A percentile compares a stretch with the other conserved stretches of the same genome.
Evolutionary conservation across 2,113 vertebrate species (phyloP).

Genomic region (Shinisaurus crocodilurus): DNA sequence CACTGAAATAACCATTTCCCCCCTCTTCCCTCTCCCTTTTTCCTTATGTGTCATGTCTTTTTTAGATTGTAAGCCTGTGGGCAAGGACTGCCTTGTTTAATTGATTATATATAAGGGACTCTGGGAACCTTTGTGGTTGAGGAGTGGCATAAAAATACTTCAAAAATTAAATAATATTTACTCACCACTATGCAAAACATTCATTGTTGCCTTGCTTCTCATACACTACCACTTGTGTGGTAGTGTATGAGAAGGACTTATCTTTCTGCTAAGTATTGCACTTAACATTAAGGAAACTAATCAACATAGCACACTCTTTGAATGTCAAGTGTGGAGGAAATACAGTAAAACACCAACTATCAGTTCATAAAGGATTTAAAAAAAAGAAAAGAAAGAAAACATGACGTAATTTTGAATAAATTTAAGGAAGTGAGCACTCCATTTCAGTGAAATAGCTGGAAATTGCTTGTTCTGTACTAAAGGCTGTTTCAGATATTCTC

Average conservation of each 20-base stretch:
- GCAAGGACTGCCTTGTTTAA: too few species aligned
- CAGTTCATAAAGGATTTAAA: not conserved
- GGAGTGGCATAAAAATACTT: too few species aligned
- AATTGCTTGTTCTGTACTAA: not conserved
- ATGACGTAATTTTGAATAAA: not conserved
- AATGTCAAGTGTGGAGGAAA: slow-evolving; percentile 8
- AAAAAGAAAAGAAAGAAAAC: not conserved
- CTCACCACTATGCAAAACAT: not conserved
- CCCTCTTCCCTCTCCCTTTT: too few species aligned
- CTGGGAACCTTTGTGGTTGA: too few species aligned
- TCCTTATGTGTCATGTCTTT: too few species aligned
- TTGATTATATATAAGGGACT: too few species aligned
- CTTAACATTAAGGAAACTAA: slow-evolving; percentile 12
- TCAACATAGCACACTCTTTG: slow-evolving; percentile 7
- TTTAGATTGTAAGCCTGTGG: too few species aligned
- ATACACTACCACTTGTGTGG: not conserved
- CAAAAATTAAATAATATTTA: not conserved
- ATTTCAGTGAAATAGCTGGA: not conserved
- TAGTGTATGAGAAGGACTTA: not conserved
- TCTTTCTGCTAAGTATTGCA: slow-evolving; percentile 1
- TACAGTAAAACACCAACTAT: slow-evolving; percentile 1
- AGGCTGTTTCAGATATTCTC: not conserved
- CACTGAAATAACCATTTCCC: too few species aligned
- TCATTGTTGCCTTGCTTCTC: not conserved
- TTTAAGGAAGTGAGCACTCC: not conserved